phyloP scores from a whole-genome alignment of 2,888 invertebrate species.

The Notodonta dromedarius region DNA sequence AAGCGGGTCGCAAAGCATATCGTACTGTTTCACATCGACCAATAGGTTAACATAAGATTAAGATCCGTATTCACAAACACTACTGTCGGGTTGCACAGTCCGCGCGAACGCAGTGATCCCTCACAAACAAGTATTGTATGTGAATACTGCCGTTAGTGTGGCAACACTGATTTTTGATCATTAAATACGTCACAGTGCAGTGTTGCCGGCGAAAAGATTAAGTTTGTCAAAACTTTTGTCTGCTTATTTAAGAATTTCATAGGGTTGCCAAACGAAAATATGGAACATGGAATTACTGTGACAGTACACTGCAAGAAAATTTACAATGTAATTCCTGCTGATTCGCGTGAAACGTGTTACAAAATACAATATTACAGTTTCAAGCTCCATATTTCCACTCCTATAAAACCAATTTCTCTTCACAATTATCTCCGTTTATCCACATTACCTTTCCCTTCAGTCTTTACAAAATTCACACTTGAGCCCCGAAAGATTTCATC shows the following conservation, averaged over 20 bases:
- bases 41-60: constrained; percentile 10
- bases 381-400: constrained; percentile 44
- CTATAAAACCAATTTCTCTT: constrained; percentile 53
- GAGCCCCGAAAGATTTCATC: constrained; percentile 13
- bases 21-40: constrained; percentile 30
- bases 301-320: no score
- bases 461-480: constrained; percentile 59
- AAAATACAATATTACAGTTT: constrained; percentile 36
- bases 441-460: constrained; percentile 58
- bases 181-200: not conserved
- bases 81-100: no score
- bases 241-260: no score
- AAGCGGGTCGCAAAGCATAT: constrained; percentile 41
- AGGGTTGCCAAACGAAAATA: no score
- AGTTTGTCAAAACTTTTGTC: not conserved
- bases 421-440: constrained; percentile 40
- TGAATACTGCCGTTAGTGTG: no score
- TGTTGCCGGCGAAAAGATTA: not conserved
- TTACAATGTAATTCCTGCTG: constrained; percentile 11
- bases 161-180: no score
- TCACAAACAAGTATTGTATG: no score
- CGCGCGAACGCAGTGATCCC: no score
- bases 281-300: no score
- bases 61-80: no score
- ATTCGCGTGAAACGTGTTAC: constrained; percentile 25